Conservation (phyloP, 2,888 invertebrate species). For the Germaria angustata region DNA sequence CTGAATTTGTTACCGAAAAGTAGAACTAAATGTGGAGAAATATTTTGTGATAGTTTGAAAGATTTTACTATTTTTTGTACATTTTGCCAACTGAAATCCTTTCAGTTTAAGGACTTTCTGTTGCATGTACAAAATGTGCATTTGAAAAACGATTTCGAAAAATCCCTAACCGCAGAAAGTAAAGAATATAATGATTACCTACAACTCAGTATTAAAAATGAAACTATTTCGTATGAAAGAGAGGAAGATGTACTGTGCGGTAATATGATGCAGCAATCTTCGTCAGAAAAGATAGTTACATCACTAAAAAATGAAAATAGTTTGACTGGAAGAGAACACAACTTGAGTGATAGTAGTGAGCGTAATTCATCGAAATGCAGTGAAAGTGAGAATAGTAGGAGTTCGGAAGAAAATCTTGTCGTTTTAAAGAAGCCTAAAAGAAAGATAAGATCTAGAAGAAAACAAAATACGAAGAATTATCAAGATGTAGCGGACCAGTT, state of each 20-base stretch:
- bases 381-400: neutral
- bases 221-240: neutral
- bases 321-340: neutral
- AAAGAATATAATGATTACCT: neutral
- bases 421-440: conserved; percentile 12
- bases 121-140: conserved; percentile 74
- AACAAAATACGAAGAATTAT: neutral
- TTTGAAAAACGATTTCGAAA: conserved; percentile 65
- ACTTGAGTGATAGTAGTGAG: neutral
- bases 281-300: neutral
- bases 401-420: neutral
- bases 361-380: neutral
- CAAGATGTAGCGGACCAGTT: neutral
- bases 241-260: neutral
- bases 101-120: conserved; percentile 74
- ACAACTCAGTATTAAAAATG: conserved; percentile 27
- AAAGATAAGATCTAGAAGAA: neutral
- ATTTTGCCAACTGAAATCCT: conserved; percentile 74
- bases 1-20: conserved; percentile 23
- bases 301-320: conserved; percentile 13
- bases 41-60: conserved; percentile 72
- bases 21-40: conserved; percentile 75
- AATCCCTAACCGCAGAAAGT: neutral
- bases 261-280: neutral
- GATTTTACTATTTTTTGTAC: conserved; percentile 74